Percentiles rank a stretch among this genome's conserved stretches.
Evolutionary conservation across 2,888 invertebrate species (phyloP).

Genomic region (Terebella lapidaria): DNA sequence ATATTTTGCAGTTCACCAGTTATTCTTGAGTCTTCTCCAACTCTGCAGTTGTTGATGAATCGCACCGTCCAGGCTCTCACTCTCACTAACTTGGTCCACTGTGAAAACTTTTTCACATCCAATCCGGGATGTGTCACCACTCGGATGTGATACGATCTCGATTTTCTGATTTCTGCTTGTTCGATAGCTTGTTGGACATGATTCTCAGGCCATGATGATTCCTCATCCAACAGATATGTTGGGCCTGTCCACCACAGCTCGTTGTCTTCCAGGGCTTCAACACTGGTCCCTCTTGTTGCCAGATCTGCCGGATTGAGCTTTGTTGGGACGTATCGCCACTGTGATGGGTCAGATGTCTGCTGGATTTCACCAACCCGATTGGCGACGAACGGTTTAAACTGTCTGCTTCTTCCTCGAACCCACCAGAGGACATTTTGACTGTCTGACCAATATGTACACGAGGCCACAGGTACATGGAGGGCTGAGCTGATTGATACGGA

Average conservation of each 20-base stretch:
- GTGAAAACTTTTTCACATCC: too few species aligned
- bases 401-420: constrained; percentile 17
- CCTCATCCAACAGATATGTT: background rate
- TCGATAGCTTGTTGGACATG: too few species aligned
- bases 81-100: too few species aligned
- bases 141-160: too few species aligned
- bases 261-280: background rate
- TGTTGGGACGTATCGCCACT: constrained; percentile 12
- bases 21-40: too few species aligned
- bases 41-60: too few species aligned
- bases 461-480: constrained; percentile 1
- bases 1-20: too few species aligned
- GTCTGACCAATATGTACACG: constrained; percentile 7
- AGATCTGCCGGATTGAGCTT: constrained; percentile 13
- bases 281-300: background rate
- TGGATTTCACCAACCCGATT: constrained; percentile 27
- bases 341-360: background rate
- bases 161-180: too few species aligned
- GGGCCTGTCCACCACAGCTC: constrained; percentile 4
- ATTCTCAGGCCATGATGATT: constrained; percentile 1
- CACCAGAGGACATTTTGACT: constrained; percentile 14
- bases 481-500: background rate
- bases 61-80: too few species aligned
- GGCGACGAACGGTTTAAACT: constrained; percentile 21
- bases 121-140: too few species aligned